phyloP scores from a whole-genome alignment of 2,113 vertebrate genomes.

The Sphaerodactylus townsendi region DNA sequence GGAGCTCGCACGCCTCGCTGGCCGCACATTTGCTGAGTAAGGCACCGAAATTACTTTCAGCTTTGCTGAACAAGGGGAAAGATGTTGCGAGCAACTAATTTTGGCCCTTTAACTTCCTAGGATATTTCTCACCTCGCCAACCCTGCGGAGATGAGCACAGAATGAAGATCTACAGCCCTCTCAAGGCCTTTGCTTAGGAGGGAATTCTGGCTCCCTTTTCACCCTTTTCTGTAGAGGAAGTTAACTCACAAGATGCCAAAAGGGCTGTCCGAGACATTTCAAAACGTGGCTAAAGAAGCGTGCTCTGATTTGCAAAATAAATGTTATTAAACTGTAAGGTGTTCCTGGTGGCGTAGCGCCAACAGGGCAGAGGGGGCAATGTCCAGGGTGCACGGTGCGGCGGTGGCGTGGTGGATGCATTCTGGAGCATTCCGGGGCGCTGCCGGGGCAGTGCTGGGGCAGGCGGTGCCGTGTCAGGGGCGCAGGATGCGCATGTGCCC shows the following conservation, averaged over 20 bases:
- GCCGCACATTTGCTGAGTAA: neutral
- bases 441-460: no score
- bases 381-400: no score
- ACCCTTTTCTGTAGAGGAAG: neutral
- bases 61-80: neutral
- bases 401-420: no score
- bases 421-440: no score
- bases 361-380: no score
- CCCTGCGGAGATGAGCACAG: neutral
- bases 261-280: neutral
- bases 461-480: no score
- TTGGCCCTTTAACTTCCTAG: neutral
- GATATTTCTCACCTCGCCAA: neutral
- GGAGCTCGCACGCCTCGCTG: constrained; percentile 17
- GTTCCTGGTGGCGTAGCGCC: no score
- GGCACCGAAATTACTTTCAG: constrained; percentile 16
- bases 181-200: neutral
- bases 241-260: neutral
- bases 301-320: no score
- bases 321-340: no score
- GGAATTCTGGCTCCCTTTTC: neutral
- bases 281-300: no score
- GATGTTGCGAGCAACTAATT: neutral
- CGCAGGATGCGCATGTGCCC: no score
- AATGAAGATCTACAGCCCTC: neutral